These are phyloP conservation scores for Eulemur rubriventer DNA, from an alignment of 2,797 vertebrate species.

Conservation along the genomic window DNA sequence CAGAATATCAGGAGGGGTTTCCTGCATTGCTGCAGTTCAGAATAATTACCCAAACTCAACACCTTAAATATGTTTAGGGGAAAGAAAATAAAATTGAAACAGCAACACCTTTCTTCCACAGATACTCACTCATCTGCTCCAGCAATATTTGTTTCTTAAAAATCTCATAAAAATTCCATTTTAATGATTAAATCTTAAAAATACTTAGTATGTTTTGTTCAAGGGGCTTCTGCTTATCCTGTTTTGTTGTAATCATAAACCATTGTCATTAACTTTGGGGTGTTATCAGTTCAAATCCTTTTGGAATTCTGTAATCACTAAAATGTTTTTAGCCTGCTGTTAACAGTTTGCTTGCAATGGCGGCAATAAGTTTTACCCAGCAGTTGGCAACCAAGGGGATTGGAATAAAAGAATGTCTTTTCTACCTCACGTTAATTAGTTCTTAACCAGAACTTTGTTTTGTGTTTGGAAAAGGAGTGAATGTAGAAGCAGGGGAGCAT, in stretches of 20 bases:
- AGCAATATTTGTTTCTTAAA: slow-evolving; percentile 31
- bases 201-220: not conserved
- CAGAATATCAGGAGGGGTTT: not conserved
- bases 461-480: slow-evolving; percentile 35
- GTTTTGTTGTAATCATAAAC: slow-evolving; percentile 56
- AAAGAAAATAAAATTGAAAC: slow-evolving; percentile 50
- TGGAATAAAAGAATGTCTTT: slow-evolving; percentile 70
- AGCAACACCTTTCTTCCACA: slow-evolving; percentile 22
- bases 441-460: slow-evolving; percentile 60
- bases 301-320: slow-evolving; percentile 27
- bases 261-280: slow-evolving; percentile 3
- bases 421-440: slow-evolving; percentile 74
- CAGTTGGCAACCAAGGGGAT: slow-evolving; percentile 30
- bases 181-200: slow-evolving; percentile 39
- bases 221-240: slow-evolving; percentile 36
- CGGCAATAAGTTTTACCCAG: not conserved
- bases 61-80: not conserved
- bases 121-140: not conserved
- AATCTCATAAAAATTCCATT: slow-evolving; percentile 8
- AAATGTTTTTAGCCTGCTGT: slow-evolving; percentile 33
- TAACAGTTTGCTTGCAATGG: not conserved
- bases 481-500: not conserved
- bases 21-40: not conserved
- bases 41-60: not conserved
- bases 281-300: not conserved